Conservation (phyloP, 1,140 invertebrate species). For the Caenorhabditis inopinata region DNA sequence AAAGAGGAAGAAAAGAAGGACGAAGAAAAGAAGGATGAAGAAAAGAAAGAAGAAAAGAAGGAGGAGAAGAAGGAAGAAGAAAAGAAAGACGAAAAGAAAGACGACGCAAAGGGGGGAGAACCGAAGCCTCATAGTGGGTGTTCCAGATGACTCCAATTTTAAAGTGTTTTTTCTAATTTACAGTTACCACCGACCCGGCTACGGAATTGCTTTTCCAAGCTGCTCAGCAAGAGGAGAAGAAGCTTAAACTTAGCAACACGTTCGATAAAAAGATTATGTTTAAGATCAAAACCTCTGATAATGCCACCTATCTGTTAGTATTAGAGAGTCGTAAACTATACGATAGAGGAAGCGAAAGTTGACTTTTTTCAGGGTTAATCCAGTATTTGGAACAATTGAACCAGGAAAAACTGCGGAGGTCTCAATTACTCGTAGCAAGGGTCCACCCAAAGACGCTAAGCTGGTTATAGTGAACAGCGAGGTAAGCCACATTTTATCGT, state of each 20-base stretch:
- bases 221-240: not conserved
- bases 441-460: not conserved
- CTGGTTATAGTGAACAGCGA: slow-evolving; percentile 2
- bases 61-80: no score
- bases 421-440: not conserved
- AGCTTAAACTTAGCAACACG: not conserved
- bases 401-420: not conserved
- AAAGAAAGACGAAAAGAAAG: no score
- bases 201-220: not conserved
- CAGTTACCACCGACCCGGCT: not conserved
- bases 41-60: not conserved
- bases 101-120: not conserved
- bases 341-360: no score
- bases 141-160: not conserved
- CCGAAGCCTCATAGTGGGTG: not conserved
- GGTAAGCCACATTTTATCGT: not conserved
- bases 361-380: not conserved
- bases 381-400: slow-evolving; percentile 2
- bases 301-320: not conserved
- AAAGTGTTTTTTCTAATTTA: not conserved
- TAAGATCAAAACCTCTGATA: slow-evolving; percentile 3
- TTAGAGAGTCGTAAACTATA: not conserved
- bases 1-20: not conserved
- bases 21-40: not conserved
- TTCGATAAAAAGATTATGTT: slow-evolving; percentile 16